Evolutionary conservation across 1,140 invertebrate species (phyloP).

Genomic region (Nebria ingens): DNA sequence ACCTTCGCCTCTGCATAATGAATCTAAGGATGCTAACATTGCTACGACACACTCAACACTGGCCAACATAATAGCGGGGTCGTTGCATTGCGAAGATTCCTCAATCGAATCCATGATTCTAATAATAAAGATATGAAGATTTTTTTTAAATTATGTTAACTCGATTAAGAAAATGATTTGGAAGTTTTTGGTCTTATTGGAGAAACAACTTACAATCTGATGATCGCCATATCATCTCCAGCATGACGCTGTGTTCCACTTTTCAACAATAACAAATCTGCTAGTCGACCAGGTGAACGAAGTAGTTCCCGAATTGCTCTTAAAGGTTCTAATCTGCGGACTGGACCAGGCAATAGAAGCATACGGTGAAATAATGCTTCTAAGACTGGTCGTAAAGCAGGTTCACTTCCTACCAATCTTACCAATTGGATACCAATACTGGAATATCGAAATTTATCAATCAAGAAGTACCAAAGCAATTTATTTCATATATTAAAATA

Average conservation of each 20-base stretch:
- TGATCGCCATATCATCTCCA: slow-evolving; percentile 81
- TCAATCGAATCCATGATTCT: slow-evolving; percentile 88
- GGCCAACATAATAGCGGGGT: slow-evolving; percentile 61
- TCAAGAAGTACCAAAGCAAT: slow-evolving; percentile 13
- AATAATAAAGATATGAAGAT: slow-evolving; percentile 19
- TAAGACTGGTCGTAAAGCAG: slow-evolving; percentile 73
- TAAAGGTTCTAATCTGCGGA: slow-evolving; percentile 74
- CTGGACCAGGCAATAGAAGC: slow-evolving; percentile 73
- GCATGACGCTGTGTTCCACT: slow-evolving; percentile 63
- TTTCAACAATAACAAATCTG: slow-evolving; percentile 63
- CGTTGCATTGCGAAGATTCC: slow-evolving; percentile 57
- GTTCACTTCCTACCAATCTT: slow-evolving; percentile 71
- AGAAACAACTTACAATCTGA: slow-evolving; percentile 63
- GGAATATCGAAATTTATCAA: slow-evolving; percentile 25
- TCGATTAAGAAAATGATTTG: slow-evolving; percentile 12
- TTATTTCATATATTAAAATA: too few species aligned
- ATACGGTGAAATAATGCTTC: slow-evolving; percentile 88
- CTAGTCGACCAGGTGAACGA: slow-evolving; percentile 56
- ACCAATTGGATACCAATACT: slow-evolving; percentile 84
- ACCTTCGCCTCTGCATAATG: slow-evolving; percentile 59
- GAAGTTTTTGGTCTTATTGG: slow-evolving; percentile 9
- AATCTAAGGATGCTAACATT: slow-evolving; percentile 70
- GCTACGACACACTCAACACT: slow-evolving; percentile 77
- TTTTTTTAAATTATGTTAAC: slow-evolving; percentile 2
- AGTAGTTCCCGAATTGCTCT: slow-evolving; percentile 68